These are phyloP conservation scores for Brachionus manjavacas DNA, from an alignment of 1,140 invertebrate genomes.

Conservation along the genomic window DNA sequence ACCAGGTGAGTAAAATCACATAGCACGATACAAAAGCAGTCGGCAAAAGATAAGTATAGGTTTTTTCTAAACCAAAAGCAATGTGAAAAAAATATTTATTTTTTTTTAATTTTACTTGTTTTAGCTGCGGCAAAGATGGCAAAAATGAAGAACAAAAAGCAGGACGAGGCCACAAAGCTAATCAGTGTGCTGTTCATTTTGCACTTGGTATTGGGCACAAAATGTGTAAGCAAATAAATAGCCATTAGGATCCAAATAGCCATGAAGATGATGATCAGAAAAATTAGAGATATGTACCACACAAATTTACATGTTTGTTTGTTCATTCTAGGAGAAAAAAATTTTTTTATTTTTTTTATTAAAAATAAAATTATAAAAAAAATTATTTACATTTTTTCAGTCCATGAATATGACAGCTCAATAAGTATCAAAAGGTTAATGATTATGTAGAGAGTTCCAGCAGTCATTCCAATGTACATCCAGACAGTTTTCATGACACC, in stretches of 20 bases:
- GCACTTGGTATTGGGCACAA: constrained; percentile 48
- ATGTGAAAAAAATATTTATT: not conserved
- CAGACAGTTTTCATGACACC: constrained; percentile 31
- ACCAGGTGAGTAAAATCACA: constrained; percentile 47
- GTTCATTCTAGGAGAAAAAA: constrained; percentile 5
- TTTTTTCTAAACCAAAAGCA: constrained; percentile 18
- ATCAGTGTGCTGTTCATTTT: constrained; percentile 51
- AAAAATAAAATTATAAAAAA: not conserved
- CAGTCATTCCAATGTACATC: constrained; percentile 39
- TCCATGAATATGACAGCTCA: constrained; percentile 36
- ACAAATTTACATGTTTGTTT: constrained; percentile 37
- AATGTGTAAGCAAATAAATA: constrained; percentile 45
- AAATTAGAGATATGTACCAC: constrained; percentile 23
- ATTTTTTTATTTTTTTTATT: not conserved
- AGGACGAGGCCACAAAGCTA: constrained; percentile 48
- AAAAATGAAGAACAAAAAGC: constrained; percentile 48
- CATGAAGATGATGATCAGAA: constrained; percentile 27
- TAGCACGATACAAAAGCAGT: constrained; percentile 45
- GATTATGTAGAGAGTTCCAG: constrained; percentile 25
- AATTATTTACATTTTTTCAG: constrained; percentile 40
- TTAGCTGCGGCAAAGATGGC: constrained; percentile 50
- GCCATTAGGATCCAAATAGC: constrained; percentile 3
- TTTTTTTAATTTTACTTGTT: constrained; percentile 50
- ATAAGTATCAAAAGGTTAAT: constrained; percentile 22
- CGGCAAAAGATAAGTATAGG: constrained; percentile 44